phyloP scores from a whole-genome alignment of 1,140 invertebrate genomes.

The Pantala flavescens region DNA sequence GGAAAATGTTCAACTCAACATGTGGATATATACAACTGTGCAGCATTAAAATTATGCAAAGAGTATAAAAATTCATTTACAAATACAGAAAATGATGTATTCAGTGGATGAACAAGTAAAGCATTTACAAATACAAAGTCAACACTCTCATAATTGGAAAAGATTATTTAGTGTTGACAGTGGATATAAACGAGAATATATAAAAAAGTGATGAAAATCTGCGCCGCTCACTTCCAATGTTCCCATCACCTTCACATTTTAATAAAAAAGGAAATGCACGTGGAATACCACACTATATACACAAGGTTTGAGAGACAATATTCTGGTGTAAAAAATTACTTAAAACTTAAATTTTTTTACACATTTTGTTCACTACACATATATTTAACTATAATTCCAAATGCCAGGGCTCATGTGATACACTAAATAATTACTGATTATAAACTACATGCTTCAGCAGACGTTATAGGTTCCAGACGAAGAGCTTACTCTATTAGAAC shows the following conservation, averaged over 20 bases:
- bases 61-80: background rate
- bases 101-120: background rate
- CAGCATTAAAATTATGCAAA: background rate
- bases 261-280: background rate
- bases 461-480: background rate
- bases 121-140: background rate
- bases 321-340: background rate
- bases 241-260: background rate
- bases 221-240: background rate
- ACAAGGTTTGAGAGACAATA: background rate
- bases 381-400: background rate
- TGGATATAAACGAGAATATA: background rate
- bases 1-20: background rate
- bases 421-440: background rate
- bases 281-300: background rate
- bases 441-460: background rate
- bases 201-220: background rate
- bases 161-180: background rate
- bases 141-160: background rate
- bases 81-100: constrained; percentile 1
- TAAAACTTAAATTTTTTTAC: background rate
- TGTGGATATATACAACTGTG: constrained; percentile 6
- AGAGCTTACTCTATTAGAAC: background rate
- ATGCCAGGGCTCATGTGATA: background rate
- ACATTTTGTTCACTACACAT: background rate